Conservation (phyloP, 2,113 vertebrate genomes). For the Thalassarche chlororhynchos region DNA sequence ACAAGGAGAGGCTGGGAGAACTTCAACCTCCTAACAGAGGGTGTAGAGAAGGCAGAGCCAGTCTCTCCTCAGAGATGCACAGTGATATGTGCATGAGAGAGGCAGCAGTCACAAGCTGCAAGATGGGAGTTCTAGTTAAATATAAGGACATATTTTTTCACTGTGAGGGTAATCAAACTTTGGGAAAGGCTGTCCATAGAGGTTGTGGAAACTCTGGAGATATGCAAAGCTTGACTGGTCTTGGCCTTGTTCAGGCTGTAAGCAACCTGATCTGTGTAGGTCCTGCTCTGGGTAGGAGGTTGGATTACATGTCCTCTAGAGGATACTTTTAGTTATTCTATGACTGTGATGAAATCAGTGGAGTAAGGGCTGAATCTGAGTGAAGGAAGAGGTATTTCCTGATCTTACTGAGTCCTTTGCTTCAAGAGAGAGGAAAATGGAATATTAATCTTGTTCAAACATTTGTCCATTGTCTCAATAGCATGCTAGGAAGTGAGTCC, state of each 20-base stretch:
- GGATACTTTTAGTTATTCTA: background rate
- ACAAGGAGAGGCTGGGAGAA: background rate
- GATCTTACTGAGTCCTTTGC: background rate
- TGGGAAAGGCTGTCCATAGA: background rate
- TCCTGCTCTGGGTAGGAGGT: background rate
- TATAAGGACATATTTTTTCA: background rate
- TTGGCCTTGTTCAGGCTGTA: background rate
- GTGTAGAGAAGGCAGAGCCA: background rate
- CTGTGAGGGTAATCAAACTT: background rate
- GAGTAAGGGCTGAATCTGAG: background rate
- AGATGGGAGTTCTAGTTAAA: background rate
- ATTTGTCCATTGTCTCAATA: background rate
- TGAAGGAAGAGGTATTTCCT: background rate
- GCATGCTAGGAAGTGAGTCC: background rate
- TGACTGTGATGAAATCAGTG: background rate
- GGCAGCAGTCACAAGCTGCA: background rate
- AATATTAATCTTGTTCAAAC: background rate
- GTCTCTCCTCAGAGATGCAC: background rate
- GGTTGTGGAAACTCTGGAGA: background rate
- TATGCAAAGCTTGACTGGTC: background rate
- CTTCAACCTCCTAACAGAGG: fast-evolving
- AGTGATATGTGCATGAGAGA: background rate
- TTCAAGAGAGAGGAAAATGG: background rate
- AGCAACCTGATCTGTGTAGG: background rate
- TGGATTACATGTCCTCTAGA: background rate